Evolutionary conservation across 2,797 vertebrate species (phyloP).

Genomic region (Catostomus latipinnis): DNA sequence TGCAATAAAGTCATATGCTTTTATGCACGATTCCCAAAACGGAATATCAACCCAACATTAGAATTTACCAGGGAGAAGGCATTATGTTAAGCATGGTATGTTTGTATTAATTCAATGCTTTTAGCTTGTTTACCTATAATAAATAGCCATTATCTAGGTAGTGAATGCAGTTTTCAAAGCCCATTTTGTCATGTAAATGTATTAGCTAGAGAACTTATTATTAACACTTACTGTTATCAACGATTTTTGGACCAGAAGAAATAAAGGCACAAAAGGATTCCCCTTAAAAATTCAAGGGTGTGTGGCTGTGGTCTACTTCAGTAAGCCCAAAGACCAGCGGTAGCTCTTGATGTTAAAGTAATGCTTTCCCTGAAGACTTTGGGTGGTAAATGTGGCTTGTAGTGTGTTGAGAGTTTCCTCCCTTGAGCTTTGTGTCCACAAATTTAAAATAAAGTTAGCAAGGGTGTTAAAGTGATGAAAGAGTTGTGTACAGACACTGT

Average conservation of each 20-base stretch:
- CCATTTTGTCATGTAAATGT: too few species aligned
- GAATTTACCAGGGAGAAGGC: not conserved
- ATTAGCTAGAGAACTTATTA: too few species aligned
- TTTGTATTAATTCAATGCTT: not conserved
- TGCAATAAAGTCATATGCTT: not conserved
- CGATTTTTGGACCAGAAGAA: not conserved
- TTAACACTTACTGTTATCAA: not conserved
- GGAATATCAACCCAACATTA: not conserved
- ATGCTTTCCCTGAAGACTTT: conserved; percentile 30
- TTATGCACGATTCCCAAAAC: not conserved
- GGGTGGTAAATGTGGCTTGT: conserved; percentile 19
- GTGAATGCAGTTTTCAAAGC: too few species aligned
- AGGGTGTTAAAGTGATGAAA: conserved; percentile 19
- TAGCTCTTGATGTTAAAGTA: conserved; percentile 63
- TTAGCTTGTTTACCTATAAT: not conserved
- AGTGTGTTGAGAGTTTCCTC: conserved; percentile 21
- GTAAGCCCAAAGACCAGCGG: conserved; percentile 62
- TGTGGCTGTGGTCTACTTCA: conserved; percentile 14
- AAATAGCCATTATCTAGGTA: too few species aligned
- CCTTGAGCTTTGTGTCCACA: conserved; percentile 32
- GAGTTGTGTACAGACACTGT: conserved; percentile 24
- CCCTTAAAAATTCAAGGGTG: conserved; percentile 5
- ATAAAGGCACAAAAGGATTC: not conserved
- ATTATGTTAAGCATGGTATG: not conserved
- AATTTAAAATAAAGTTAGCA: not conserved